Conservation (phyloP, 2,888 invertebrate genomes). For the Euplagia quadripunctaria region DNA sequence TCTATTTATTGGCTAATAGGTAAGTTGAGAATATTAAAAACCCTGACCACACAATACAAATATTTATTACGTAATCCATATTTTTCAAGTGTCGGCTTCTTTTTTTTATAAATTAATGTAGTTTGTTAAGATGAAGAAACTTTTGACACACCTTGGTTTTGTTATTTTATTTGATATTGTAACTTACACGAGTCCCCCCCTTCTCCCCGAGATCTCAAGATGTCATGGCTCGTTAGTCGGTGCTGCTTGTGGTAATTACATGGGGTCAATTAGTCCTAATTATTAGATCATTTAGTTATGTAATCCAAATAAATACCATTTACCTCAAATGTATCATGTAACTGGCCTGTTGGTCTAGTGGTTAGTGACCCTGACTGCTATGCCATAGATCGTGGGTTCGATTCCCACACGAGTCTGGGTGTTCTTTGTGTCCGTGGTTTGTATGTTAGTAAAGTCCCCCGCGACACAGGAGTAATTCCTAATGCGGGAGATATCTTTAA, state of each 20-base stretch:
- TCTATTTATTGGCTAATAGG: conserved; percentile 1
- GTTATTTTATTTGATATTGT: neutral
- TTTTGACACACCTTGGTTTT: neutral
- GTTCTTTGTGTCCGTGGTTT: too few relatives aligned
- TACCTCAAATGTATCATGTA: too few relatives aligned
- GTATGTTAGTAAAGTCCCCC: too few relatives aligned
- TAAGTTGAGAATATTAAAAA: conserved; percentile 3
- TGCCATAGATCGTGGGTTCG: too few relatives aligned
- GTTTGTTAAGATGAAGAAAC: neutral
- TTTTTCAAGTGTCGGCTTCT: neutral
- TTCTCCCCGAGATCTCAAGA: neutral
- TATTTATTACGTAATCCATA: neutral
- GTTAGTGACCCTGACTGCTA: too few relatives aligned
- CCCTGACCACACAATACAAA: neutral
- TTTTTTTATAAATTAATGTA: neutral
- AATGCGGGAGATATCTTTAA: too few relatives aligned
- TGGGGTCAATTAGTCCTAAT: neutral
- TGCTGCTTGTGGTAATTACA: too few relatives aligned
- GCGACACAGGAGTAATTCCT: too few relatives aligned
- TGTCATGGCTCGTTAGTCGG: neutral
- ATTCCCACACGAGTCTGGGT: too few relatives aligned
- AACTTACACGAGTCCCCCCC: neutral
- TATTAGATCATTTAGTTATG: too few relatives aligned
- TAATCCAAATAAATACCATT: too few relatives aligned
- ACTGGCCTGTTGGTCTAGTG: too few relatives aligned